Percentiles rank a stretch among this genome's conserved stretches.
These are phyloP conservation scores for Prostheceraeus crozeri DNA, from an alignment of 2,888 invertebrate species.

Conservation along the genomic window DNA sequence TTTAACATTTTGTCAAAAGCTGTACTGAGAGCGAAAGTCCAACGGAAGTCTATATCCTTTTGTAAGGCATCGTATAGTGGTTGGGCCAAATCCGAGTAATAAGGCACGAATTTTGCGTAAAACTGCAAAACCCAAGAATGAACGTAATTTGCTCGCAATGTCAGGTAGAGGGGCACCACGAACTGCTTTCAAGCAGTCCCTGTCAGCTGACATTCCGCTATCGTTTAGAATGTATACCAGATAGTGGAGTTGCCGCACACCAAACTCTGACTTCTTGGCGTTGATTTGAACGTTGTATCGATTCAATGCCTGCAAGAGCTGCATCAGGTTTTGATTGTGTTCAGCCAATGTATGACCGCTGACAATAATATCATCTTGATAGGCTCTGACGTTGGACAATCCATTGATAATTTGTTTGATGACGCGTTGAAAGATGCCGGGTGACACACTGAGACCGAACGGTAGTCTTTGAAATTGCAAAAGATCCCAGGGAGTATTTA, in stretches of 20 bases:
- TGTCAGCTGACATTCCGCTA: slow-evolving; percentile 11
- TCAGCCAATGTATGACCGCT: neutral
- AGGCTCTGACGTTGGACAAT: slow-evolving; percentile 5
- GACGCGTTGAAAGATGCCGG: neutral
- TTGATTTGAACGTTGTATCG: slow-evolving; percentile 19
- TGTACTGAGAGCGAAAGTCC: too few relatives aligned
- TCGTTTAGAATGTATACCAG: neutral
- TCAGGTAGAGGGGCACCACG: too few relatives aligned
- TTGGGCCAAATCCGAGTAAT: neutral
- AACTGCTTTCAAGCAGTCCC: too few relatives aligned
- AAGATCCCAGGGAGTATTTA: neutral
- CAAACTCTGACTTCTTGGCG: neutral
- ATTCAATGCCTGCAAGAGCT: slow-evolving; percentile 11
- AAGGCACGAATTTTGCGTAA: slow-evolving; percentile 17
- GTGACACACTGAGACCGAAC: neutral
- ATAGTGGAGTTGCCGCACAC: neutral
- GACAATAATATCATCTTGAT: slow-evolving; percentile 16
- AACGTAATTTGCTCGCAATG: too few relatives aligned
- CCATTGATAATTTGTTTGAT: neutral
- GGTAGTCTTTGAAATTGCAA: too few relatives aligned
- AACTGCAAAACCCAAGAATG: too few relatives aligned
- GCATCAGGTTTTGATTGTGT: slow-evolving; percentile 11
- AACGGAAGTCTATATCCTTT: too few relatives aligned
- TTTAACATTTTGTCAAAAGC: too few relatives aligned
- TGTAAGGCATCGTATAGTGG: too few relatives aligned